A percentile compares a stretch with the other conserved stretches of the same genome.
These are phyloP conservation scores for Crypturellus undulatus DNA, from an alignment of 2,113 vertebrate genomes.

Conservation along the genomic window DNA sequence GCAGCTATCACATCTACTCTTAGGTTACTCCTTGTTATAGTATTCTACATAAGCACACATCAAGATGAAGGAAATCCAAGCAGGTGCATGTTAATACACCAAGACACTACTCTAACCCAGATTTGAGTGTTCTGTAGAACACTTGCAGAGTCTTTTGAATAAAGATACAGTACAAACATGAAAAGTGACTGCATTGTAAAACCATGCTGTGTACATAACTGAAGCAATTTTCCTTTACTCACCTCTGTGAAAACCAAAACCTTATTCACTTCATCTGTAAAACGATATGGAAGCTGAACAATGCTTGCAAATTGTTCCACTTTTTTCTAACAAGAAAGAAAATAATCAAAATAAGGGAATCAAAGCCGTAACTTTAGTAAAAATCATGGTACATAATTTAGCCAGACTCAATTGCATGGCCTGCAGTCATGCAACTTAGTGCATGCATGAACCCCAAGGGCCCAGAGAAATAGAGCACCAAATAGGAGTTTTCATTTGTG, in stretches of 20 bases:
- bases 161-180: not conserved
- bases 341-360: not conserved
- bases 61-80: not conserved
- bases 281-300: slow-evolving; percentile 82
- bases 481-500: not conserved
- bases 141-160: not conserved
- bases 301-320: slow-evolving; percentile 85
- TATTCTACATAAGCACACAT: not conserved
- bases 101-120: rapidly evolving
- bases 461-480: not conserved
- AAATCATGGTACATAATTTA: not conserved
- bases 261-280: slow-evolving; percentile 81
- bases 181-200: not conserved
- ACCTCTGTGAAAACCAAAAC: slow-evolving; percentile 94
- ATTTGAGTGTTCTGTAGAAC: not conserved
- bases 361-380: rapidly evolving
- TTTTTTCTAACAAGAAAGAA: slow-evolving; percentile 83
- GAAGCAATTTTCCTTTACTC: not conserved
- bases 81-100: not conserved
- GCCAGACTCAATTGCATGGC: rapidly evolving
- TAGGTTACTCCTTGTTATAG: rapidly evolving
- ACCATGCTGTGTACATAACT: not conserved
- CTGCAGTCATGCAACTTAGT: not conserved
- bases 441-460: not conserved
- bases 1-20: not conserved